Evolutionary conservation across 2,113 vertebrate species (phyloP).

Genomic region (Formicarius rufipectus): DNA sequence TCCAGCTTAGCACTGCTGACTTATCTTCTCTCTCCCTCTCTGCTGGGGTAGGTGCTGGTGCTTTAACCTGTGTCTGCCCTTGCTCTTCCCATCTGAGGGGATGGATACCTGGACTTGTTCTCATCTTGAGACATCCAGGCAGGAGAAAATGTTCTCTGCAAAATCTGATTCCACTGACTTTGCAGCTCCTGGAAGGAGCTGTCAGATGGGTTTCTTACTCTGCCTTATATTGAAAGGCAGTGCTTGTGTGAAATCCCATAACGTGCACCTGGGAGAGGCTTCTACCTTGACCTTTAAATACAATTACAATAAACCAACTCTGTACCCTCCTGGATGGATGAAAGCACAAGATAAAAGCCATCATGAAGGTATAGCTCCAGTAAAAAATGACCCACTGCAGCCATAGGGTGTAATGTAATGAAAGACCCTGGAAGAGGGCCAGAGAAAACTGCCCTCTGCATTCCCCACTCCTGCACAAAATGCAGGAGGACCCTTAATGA

Average conservation of each 20-base stretch:
- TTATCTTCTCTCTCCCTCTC: not conserved
- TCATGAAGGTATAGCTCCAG: not conserved
- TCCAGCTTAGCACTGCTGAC: not conserved
- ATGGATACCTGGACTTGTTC: not conserved
- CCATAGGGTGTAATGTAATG: not conserved
- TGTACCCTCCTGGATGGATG: not conserved
- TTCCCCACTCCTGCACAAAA: not conserved
- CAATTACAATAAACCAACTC: not conserved
- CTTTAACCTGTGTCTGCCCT: not conserved
- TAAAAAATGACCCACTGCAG: not conserved
- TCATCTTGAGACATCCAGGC: not conserved
- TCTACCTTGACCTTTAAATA: not conserved
- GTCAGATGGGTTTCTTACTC: not conserved
- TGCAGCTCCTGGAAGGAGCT: not conserved
- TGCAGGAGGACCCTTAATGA: conserved; percentile 7
- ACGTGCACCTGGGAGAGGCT: not conserved
- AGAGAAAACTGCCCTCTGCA: not conserved
- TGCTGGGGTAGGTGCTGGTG: not conserved
- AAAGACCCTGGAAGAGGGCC: not conserved
- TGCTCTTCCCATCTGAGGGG: not conserved
- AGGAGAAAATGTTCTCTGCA: not conserved
- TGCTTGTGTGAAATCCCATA: not conserved
- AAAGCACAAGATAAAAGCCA: not conserved
- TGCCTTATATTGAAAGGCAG: not conserved
- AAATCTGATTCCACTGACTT: not conserved